These are phyloP conservation scores for Heliconius erato DNA, from an alignment of 2,888 invertebrate genomes.

Conservation along the genomic window DNA sequence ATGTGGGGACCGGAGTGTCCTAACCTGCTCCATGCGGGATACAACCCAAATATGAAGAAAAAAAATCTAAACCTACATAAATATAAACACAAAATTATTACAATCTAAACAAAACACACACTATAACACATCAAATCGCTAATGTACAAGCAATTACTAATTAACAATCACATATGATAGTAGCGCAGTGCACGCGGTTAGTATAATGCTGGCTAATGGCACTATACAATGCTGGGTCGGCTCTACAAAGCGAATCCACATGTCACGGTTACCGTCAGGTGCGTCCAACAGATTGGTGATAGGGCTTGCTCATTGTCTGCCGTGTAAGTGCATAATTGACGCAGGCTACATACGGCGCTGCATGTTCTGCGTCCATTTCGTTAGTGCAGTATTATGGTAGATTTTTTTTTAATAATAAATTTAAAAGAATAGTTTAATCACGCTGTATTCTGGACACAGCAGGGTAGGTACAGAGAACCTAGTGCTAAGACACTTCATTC, in stretches of 20 bases:
- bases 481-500: too few relatives aligned
- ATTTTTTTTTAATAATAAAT: background rate
- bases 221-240: slow-evolving; percentile 45
- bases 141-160: slow-evolving; percentile 17
- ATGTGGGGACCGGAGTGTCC: too few relatives aligned
- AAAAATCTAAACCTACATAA: background rate
- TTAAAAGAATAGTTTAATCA: too few relatives aligned
- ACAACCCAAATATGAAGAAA: too few relatives aligned
- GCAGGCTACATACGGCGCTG: slow-evolving; percentile 50
- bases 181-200: slow-evolving; percentile 28
- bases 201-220: slow-evolving; percentile 44
- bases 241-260: slow-evolving; percentile 72
- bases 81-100: background rate
- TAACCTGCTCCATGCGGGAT: too few relatives aligned
- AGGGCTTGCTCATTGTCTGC: slow-evolving; percentile 71
- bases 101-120: background rate
- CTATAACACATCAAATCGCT: slow-evolving; percentile 23
- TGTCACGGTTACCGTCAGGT: slow-evolving; percentile 71
- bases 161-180: slow-evolving; percentile 36
- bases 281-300: slow-evolving; percentile 70
- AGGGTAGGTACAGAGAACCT: too few relatives aligned
- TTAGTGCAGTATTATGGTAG: slow-evolving; percentile 7
- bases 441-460: too few relatives aligned
- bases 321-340: slow-evolving; percentile 71
- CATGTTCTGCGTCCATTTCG: slow-evolving; percentile 43